Base-by-base conservation (phyloP, 2,113 vertebrate genomes). In the Mastomys coucha region DNA sequence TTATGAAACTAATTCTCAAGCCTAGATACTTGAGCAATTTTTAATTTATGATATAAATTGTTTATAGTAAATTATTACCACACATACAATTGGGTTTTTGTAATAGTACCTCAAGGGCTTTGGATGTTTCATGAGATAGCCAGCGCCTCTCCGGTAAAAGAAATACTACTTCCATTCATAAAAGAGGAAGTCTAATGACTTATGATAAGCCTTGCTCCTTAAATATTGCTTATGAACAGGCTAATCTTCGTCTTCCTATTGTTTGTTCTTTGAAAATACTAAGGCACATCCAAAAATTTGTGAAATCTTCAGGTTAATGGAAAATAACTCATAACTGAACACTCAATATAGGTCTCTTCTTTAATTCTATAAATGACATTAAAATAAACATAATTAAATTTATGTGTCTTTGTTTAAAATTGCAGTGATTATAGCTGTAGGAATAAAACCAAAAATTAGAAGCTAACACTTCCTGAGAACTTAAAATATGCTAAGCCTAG, bases 261-360 rank as follows among this genome's bases (percentile, higher is more conserved):
- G 19, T 20, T 95, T 94, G 56, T 60, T 8, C 14, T 91, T 69
- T 78, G n/a, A 13, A 86, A 88, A 96, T 70, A 91, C 39, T 65
- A 67, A 36, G 53, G 63, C 16, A 86, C 33, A 73, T 63, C 17
- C 88, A 95, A 39, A 72, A 4, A 39, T 42, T 67, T 86, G 39
- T 2, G 12, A 93, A 78, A 51, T 84, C 81, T 89, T 22, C 69
- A 84, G 69, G 67, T 84, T n/a, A 82, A 82, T 85, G 24, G 26
- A 53, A 58, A 73, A 72, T 16, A 92, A 49, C 16, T 58, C 1
- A 6, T 28, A 53, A 93, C 9, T 76, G 4, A 10, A 16, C 42
- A 75, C 75, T 39, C 45, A 42, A 60, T 3, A 22, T 39, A 81
- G n/a, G 28, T 86, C 9, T 70, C 60, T 82, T 76, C 12, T 12